phyloP scores from a whole-genome alignment of 2,797 vertebrate genomes.

The Cichlasoma orientale region DNA sequence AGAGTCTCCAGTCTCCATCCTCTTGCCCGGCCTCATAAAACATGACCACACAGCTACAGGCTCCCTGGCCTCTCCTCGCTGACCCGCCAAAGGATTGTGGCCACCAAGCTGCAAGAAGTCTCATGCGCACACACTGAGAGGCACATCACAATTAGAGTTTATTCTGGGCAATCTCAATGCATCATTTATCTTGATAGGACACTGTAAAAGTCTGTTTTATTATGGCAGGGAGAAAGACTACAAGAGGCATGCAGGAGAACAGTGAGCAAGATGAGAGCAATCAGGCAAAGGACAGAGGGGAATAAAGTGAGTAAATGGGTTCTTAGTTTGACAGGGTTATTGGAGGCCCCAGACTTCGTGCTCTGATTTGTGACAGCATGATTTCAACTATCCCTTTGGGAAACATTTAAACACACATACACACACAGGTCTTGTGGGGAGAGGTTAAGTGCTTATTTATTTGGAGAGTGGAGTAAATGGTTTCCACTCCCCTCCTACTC shows the following conservation, averaged over 20 bases:
- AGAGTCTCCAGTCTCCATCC: constrained; percentile 61
- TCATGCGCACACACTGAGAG: not conserved
- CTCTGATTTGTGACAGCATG: constrained; percentile 72
- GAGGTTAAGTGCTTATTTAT: constrained; percentile 83
- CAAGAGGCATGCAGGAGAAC: not conserved
- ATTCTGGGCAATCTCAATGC: constrained; percentile 5
- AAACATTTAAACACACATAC: constrained; percentile 62
- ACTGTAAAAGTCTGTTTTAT: constrained; percentile 42
- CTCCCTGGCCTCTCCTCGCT: constrained; percentile 54
- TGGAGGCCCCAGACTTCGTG: constrained; percentile 57
- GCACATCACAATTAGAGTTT: constrained; percentile 6
- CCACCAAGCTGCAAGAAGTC: constrained; percentile 28
- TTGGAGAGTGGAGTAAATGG: constrained; percentile 78
- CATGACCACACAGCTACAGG: constrained; percentile 65
- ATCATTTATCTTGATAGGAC: constrained; percentile 31
- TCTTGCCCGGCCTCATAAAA: constrained; percentile 65
- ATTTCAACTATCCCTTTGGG: constrained; percentile 61
- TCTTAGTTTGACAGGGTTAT: constrained; percentile 71
- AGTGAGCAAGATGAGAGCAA: constrained; percentile 38
- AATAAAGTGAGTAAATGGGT: constrained; percentile 53
- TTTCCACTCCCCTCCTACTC: constrained; percentile 68
- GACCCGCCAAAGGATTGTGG: constrained; percentile 44
- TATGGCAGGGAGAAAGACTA: constrained; percentile 3
- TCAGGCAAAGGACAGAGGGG: constrained; percentile 32
- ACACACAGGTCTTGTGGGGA: constrained; percentile 68